phyloP scores from a whole-genome alignment of 2,888 invertebrate genomes.

The Chromoteleia sp. region DNA sequence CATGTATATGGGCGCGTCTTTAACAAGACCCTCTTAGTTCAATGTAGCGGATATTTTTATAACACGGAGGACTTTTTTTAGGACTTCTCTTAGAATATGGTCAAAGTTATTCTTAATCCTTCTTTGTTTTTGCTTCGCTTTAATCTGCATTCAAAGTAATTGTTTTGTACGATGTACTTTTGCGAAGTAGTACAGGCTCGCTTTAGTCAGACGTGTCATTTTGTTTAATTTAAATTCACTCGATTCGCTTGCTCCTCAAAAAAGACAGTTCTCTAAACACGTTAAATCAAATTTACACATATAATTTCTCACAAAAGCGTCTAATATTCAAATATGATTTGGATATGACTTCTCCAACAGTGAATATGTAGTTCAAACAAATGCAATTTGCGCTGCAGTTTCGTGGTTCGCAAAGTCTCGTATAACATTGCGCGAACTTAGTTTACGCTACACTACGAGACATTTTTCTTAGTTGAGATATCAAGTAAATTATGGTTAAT shows the following conservation, averaged over 20 bases:
- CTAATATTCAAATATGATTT: slow-evolving; percentile 57
- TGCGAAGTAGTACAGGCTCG: slow-evolving; percentile 22
- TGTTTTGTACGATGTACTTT: background rate
- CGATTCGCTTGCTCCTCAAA: background rate
- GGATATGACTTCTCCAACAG: slow-evolving; percentile 39
- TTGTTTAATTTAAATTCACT: slow-evolving; percentile 4
- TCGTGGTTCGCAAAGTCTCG: slow-evolving; percentile 30
- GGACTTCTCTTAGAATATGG: slow-evolving; percentile 17
- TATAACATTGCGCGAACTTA: slow-evolving; percentile 30
- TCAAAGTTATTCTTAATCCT: background rate
- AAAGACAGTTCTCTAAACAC: slow-evolving; percentile 32
- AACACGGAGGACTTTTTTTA: too few species aligned
- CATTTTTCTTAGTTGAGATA: slow-evolving; percentile 30
- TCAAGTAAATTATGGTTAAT: slow-evolving; percentile 7
- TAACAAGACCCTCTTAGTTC: slow-evolving; percentile 51
- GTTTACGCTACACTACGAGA: slow-evolving; percentile 25
- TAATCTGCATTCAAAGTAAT: slow-evolving; percentile 12
- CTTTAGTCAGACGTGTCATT: slow-evolving; percentile 26
- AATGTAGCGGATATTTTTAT: slow-evolving; percentile 59
- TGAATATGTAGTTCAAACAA: slow-evolving; percentile 56
- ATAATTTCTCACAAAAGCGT: slow-evolving; percentile 54
- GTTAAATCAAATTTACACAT: slow-evolving; percentile 46
- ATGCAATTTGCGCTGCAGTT: slow-evolving; percentile 36
- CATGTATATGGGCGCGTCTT: slow-evolving; percentile 34
- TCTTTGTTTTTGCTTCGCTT: background rate